These are phyloP conservation scores for Saccostrea cuccullata DNA, from an alignment of 1,140 invertebrate genomes.

Conservation along the genomic window DNA sequence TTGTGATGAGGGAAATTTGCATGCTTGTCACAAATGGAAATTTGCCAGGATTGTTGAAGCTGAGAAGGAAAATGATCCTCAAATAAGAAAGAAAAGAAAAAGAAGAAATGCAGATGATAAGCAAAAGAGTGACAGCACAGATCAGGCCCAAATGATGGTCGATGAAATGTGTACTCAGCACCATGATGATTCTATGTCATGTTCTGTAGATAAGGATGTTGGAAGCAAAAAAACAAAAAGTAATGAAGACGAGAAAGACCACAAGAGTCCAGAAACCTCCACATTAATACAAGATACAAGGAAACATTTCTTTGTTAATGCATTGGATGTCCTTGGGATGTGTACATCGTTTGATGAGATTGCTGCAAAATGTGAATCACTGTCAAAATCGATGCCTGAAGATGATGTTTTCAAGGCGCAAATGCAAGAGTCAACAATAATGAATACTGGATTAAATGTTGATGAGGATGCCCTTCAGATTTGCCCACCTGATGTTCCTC, in stretches of 20 bases:
- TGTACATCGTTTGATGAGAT: slow-evolving; percentile 42
- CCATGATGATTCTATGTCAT: too few relatives aligned
- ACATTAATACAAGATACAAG: not conserved
- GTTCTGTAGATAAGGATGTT: too few relatives aligned
- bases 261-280: not conserved
- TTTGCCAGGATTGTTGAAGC: slow-evolving; percentile 21
- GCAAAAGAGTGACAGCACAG: too few relatives aligned
- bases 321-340: not conserved
- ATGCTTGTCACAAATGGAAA: slow-evolving; percentile 37
- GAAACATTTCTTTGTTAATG: slow-evolving; percentile 3
- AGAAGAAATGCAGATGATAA: not conserved
- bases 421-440: not conserved
- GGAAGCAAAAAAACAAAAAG: not conserved
- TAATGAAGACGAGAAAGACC: not conserved
- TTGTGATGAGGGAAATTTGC: not conserved
- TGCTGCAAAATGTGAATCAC: not conserved
- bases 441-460: not conserved
- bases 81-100: not conserved
- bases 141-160: too few relatives aligned
- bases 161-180: too few relatives aligned
- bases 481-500: slow-evolving; percentile 47
- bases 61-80: not conserved
- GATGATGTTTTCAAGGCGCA: slow-evolving; percentile 27
- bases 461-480: slow-evolving; percentile 39
- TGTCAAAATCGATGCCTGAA: slow-evolving; percentile 34